phyloP scores from a whole-genome alignment of 2,113 vertebrate genomes.

The Hippocampus mohnikei region DNA sequence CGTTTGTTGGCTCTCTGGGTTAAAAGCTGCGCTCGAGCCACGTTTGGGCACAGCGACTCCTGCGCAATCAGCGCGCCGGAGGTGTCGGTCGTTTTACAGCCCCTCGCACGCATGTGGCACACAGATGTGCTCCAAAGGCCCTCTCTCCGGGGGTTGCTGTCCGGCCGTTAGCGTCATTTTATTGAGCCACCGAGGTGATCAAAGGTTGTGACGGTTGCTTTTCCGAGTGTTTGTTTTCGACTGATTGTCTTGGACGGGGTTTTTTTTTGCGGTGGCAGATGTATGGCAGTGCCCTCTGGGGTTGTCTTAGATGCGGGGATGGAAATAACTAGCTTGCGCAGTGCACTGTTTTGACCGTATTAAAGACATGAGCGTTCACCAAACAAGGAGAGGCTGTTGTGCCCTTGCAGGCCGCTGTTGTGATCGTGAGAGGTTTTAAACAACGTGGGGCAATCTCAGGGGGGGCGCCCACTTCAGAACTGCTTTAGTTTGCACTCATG shows the following conservation, averaged over 20 bases:
- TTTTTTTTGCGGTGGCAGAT: not conserved
- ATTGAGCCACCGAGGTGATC: conserved; percentile 49
- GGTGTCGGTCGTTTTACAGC: conserved; percentile 38
- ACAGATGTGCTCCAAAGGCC: conserved; percentile 44
- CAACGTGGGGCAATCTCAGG: too few relatives aligned
- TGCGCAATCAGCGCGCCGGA: not conserved
- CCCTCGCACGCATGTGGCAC: conserved; percentile 54
- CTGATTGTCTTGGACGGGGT: conserved; percentile 2
- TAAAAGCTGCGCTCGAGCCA: conserved; percentile 33
- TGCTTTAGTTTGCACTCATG: too few relatives aligned
- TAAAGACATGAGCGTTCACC: not conserved
- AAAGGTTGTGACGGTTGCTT: conserved; percentile 29
- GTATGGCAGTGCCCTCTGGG: not conserved
- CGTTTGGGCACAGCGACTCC: conserved; percentile 30
- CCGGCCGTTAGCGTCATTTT: conserved; percentile 36
- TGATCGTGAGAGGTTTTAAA: too few relatives aligned
- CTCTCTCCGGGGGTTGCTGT: conserved; percentile 24
- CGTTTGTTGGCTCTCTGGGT: conserved; percentile 42
- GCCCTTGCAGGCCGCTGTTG: not conserved
- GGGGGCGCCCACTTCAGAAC: too few relatives aligned
- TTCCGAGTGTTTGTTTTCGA: conserved; percentile 11
- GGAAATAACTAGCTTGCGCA: not conserved
- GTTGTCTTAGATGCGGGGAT: not conserved
- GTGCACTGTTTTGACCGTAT: not conserved
- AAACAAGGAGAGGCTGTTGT: not conserved